Percentiles rank a stretch among this genome's conserved stretches.
phyloP scores from a whole-genome alignment of 1,140 invertebrate genomes.

The Tetramorium simillimum region DNA sequence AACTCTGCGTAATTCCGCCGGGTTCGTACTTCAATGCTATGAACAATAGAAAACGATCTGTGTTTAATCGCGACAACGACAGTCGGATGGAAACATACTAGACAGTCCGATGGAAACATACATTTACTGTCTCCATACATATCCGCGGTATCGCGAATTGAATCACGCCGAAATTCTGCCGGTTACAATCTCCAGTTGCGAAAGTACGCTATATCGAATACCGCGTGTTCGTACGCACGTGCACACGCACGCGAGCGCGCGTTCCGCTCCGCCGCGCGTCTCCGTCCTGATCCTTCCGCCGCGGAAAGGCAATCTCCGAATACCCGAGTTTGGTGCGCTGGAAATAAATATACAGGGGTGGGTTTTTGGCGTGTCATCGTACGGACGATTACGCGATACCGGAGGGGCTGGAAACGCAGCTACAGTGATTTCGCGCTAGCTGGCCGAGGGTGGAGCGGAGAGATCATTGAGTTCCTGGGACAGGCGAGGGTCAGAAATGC shows the following conservation, averaged over 20 bases:
- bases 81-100: too few species aligned
- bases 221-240: background rate
- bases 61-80: background rate
- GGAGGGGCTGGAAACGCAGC: slow-evolving; percentile 34
- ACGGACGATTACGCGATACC: slow-evolving; percentile 67
- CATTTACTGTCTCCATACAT: background rate
- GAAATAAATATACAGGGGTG: slow-evolving; percentile 63
- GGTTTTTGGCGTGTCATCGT: slow-evolving; percentile 70
- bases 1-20: background rate
- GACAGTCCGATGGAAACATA: background rate
- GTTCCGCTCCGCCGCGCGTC: slow-evolving; percentile 31
- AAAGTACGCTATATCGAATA: slow-evolving; percentile 18
- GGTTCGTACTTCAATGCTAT: background rate
- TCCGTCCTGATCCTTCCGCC: slow-evolving; percentile 5
- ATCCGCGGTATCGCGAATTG: background rate
- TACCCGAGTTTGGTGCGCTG: slow-evolving; percentile 40
- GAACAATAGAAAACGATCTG: background rate
- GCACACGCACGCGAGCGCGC: background rate
- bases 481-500: slow-evolving; percentile 61
- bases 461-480: slow-evolving; percentile 10
- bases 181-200: background rate
- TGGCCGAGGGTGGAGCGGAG: slow-evolving; percentile 60
- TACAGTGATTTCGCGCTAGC: slow-evolving; percentile 2
- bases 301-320: slow-evolving; percentile 21
- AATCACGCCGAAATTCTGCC: slow-evolving; percentile 1